Percentiles rank a stretch among this genome's conserved stretches.
Evolutionary conservation across 2,797 vertebrate species (phyloP).

Genomic region (Catharus ustulatus): DNA sequence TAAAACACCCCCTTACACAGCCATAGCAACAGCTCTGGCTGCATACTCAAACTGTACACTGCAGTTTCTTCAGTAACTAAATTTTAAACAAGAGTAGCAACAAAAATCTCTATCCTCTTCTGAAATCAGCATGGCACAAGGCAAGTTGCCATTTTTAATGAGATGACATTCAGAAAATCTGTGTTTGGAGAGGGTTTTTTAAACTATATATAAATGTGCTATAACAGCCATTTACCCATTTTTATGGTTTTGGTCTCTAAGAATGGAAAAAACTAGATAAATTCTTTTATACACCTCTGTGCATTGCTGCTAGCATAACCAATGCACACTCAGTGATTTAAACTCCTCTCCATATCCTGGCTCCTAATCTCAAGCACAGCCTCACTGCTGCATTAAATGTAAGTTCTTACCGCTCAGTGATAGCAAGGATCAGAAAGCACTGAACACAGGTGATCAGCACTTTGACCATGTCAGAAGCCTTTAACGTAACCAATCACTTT

Average conservation of each 20-base stretch:
- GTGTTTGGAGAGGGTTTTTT: neutral
- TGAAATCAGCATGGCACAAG: neutral
- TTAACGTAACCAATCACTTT: neutral
- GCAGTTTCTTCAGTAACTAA: neutral
- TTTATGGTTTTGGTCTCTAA: neutral
- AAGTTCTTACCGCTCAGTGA: neutral
- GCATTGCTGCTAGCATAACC: neutral
- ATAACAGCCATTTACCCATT: neutral
- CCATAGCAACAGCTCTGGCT: neutral
- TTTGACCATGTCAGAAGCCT: neutral
- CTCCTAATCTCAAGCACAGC: neutral
- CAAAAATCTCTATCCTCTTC: neutral
- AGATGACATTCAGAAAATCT: neutral
- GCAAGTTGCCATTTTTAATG: neutral
- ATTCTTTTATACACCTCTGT: neutral
- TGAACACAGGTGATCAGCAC: neutral
- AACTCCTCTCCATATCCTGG: fast-evolving
- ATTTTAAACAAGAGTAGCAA: neutral
- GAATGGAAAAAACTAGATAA: neutral
- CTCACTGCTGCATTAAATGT: neutral
- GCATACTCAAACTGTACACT: neutral
- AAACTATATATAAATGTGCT: fast-evolving
- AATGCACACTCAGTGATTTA: neutral
- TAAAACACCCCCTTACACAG: neutral
- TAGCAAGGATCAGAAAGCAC: neutral